Evolutionary conservation across 2,888 invertebrate genomes (phyloP), one percentile per base, ranked within the genome.

Genomic region (Meteorus colon): DNA sequence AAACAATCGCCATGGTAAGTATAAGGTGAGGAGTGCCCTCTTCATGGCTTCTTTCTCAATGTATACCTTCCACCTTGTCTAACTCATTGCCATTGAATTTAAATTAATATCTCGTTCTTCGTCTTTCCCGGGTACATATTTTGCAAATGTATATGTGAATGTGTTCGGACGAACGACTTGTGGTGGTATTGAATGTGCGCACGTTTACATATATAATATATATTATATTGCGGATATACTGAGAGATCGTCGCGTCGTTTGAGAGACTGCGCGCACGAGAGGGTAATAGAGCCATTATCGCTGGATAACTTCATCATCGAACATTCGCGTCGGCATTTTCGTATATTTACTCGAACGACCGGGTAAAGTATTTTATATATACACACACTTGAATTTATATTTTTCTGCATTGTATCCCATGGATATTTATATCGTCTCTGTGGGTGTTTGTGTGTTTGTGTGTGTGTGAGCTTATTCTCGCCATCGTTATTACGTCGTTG

Each of bases 211-310:
- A 19, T 19, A 8, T 19, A 19, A 19, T 55, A 55, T 51, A 51
- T 55, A 51, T 29, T 59, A 62, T 45, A 63, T 69, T 63, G 65
- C 67, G 72, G 68, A 77, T 77, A 73, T 41, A 55, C 19, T 55
- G 55, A 55, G 55, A 55, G 55, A 55, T 55, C 55, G 55, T 55
- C 55, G 55, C 55, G 55, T 55, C 19, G 51, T 69, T 60, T n/a
- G n/a, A 19, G n/a, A 48, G 55, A 55, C 55, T 55, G 55, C 10
- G 55, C 34, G 31, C 34, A 66, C 67, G 34, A 45, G 81, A 82
- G 83, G 78, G 86, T 88, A 89, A 89, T 89, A 87, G 89, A 89
- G 88, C 88, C 89, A 89, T 89, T 89, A 89, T 88, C 87, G 88
- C 86, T 85, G 87, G 88, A 89, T 89, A 89, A 89, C 89, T 89